phyloP scores from a whole-genome alignment of 37 sponge, comb jelly and placozoan genomes.

The Haliclona indistincta region DNA sequence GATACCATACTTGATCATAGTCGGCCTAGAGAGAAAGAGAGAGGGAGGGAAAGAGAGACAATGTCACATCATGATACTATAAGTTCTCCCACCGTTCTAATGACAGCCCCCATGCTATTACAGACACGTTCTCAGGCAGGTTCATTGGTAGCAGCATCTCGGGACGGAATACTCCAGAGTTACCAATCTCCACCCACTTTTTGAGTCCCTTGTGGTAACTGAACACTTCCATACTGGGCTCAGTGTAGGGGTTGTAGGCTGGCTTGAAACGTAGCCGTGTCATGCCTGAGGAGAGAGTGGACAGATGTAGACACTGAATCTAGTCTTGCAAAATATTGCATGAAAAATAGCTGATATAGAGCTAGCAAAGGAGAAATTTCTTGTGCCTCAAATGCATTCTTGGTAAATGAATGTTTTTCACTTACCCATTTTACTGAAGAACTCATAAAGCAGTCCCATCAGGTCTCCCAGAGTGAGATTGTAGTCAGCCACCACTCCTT shows the following conservation, averaged over 20 bases:
- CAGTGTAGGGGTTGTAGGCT: constrained; percentile 99
- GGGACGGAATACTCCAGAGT: constrained; percentile 96
- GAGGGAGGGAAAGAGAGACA: not conserved
- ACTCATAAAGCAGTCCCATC: constrained; percentile 88
- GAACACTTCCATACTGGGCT: constrained; percentile 94
- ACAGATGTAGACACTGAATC: not conserved
- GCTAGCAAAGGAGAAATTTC: too few species aligned
- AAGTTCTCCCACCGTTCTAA: constrained; percentile 82
- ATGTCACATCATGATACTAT: not conserved
- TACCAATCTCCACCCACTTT: constrained; percentile 99
- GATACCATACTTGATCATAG: constrained; percentile 84
- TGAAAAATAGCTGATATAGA: too few species aligned
- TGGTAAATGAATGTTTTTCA: not conserved
- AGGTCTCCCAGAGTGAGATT: constrained; percentile 93
- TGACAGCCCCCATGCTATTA: constrained; percentile 98
- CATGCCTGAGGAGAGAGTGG: not conserved
- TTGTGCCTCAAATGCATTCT: too few species aligned
- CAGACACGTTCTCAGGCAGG: constrained; percentile 93
- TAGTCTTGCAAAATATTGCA: too few species aligned
- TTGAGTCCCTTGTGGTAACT: constrained; percentile 81
- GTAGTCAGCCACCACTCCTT: constrained; percentile 95
- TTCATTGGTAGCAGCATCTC: constrained; percentile 99
- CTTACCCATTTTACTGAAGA: constrained; percentile 93
- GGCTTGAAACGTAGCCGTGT: constrained; percentile 94
- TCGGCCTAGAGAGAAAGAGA: constrained; percentile 45